Percentiles rank a stretch among this genome's conserved stretches.
phyloP scores from a whole-genome alignment of 2,797 vertebrate species.

The Molossus alvarezi region DNA sequence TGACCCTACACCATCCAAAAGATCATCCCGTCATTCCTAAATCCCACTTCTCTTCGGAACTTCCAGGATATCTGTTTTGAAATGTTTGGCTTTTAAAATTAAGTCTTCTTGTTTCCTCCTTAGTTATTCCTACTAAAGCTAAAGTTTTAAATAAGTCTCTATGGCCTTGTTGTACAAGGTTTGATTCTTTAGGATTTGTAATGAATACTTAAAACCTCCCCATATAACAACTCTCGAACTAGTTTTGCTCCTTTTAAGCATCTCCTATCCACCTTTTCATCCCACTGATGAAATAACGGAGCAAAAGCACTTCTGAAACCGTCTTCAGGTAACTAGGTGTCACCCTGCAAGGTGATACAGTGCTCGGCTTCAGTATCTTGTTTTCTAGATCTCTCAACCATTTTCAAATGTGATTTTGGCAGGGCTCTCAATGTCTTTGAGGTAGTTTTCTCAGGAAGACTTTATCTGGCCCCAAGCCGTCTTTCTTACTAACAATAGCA shows the following conservation, averaged over 20 bases:
- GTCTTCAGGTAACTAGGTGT: background rate
- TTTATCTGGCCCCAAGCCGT: constrained; percentile 26
- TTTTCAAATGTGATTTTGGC: constrained; percentile 67
- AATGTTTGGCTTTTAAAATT: constrained; percentile 63
- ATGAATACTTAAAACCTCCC: background rate
- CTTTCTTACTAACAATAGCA: constrained; percentile 68
- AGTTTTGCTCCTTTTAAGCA: background rate
- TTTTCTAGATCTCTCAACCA: constrained; percentile 59
- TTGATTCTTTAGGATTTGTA: constrained; percentile 30
- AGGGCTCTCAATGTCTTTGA: constrained; percentile 48
- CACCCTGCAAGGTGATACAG: background rate
- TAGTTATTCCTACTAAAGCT: constrained; percentile 25
- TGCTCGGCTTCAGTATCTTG: background rate
- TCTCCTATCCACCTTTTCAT: background rate
- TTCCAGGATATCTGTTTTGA: constrained; percentile 7
- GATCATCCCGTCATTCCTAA: constrained; percentile 37
- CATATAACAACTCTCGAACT: background rate
- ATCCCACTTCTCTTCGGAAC: constrained; percentile 1
- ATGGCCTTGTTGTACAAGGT: background rate
- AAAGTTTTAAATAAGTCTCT: constrained; percentile 45
- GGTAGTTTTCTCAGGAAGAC: constrained; percentile 64
- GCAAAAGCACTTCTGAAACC: background rate
- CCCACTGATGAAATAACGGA: background rate
- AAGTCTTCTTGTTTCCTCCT: constrained; percentile 25
- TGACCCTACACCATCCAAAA: constrained; percentile 36